Evolutionary conservation across 2,888 invertebrate species (phyloP).

Genomic region (Invenusta paracnida): DNA sequence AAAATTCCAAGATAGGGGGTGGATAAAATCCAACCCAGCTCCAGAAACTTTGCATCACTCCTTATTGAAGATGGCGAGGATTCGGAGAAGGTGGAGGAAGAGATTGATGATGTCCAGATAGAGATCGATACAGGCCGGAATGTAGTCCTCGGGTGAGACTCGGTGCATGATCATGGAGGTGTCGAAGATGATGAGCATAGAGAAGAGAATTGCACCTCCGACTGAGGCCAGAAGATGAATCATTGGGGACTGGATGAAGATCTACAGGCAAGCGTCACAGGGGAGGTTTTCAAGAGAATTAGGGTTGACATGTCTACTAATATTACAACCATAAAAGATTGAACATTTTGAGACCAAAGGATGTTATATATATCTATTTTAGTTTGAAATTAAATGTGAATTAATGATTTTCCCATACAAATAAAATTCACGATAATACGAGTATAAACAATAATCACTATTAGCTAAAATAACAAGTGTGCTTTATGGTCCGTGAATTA

Average conservation of each 20-base stretch:
- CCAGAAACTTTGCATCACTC: neutral
- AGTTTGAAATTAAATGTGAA: too few relatives aligned
- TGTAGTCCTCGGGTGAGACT: slow-evolving; percentile 79
- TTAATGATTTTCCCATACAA: too few relatives aligned
- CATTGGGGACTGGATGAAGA: slow-evolving; percentile 70
- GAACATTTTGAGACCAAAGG: too few relatives aligned
- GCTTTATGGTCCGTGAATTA: too few relatives aligned
- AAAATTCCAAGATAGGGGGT: too few relatives aligned
- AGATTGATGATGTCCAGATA: slow-evolving; percentile 82
- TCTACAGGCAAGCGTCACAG: slow-evolving; percentile 63
- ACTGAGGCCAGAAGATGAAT: slow-evolving; percentile 71
- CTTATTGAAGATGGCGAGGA: slow-evolving; percentile 61
- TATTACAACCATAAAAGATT: too few relatives aligned
- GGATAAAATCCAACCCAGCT: neutral
- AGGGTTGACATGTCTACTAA: too few relatives aligned
- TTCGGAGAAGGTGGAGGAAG: slow-evolving; percentile 74
- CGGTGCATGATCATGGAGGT: slow-evolving; percentile 77
- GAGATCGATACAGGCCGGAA: slow-evolving; percentile 76
- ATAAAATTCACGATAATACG: too few relatives aligned
- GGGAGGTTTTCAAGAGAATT: neutral
- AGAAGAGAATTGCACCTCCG: slow-evolving; percentile 70
- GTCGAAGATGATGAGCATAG: slow-evolving; percentile 76
- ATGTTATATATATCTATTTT: too few relatives aligned
- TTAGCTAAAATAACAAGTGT: too few relatives aligned
- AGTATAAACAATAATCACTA: too few relatives aligned